Evolutionary conservation across 1,140 invertebrate genomes (phyloP).

Genomic region (Pantala flavescens): DNA sequence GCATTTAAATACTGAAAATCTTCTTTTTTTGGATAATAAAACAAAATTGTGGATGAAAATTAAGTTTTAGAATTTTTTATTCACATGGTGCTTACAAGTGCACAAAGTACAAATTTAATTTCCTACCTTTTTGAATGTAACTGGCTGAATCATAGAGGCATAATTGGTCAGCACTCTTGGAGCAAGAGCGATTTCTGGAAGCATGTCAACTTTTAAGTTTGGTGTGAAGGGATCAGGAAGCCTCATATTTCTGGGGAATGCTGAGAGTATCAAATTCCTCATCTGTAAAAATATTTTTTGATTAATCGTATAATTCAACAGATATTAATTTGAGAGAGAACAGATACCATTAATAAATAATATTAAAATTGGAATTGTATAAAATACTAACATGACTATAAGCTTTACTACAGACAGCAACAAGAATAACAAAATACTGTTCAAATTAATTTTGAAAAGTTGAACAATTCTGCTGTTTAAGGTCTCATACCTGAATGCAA

Average conservation of each 20-base stretch:
- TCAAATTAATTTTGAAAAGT: too few species aligned
- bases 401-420: too few species aligned
- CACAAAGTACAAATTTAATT: too few species aligned
- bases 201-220: slow-evolving; percentile 91
- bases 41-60: too few species aligned
- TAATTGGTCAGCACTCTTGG: slow-evolving; percentile 88
- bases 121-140: slow-evolving; percentile 69
- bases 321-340: not conserved
- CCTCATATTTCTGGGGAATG: slow-evolving; percentile 95
- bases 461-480: too few species aligned
- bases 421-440: too few species aligned
- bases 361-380: not conserved
- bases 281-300: slow-evolving; percentile 46
- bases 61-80: too few species aligned
- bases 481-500: slow-evolving; percentile 79
- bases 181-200: slow-evolving; percentile 70
- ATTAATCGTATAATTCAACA: slow-evolving; percentile 12
- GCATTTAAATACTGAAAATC: too few species aligned
- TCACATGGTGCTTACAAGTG: too few species aligned
- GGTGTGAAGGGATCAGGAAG: slow-evolving; percentile 97
- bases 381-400: too few species aligned
- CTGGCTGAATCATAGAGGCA: slow-evolving; percentile 72
- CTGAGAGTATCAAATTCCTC: slow-evolving; percentile 94
- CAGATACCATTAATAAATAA: not conserved
- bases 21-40: too few species aligned